Percentiles rank a stretch among this genome's conserved stretches.
These are phyloP conservation scores for Arrhopalites spinosus DNA, from an alignment of 2,888 invertebrate species.

Conservation along the genomic window DNA sequence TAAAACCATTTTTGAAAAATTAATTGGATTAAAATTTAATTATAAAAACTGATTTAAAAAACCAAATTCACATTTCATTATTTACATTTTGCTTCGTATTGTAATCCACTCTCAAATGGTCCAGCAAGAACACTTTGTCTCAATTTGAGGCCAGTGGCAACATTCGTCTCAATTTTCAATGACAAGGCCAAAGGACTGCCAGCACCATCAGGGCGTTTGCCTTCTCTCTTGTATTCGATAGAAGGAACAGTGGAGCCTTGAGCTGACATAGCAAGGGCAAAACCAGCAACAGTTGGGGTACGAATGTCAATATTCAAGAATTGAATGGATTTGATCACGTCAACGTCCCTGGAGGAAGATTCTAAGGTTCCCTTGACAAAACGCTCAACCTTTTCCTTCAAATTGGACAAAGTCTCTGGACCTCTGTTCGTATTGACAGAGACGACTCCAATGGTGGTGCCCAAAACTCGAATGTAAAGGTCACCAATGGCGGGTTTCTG, in stretches of 20 bases:
- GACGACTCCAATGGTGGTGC: slow-evolving; percentile 79
- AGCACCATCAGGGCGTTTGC: slow-evolving; percentile 70
- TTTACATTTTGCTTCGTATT: slow-evolving; percentile 66
- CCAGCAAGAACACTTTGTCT: slow-evolving; percentile 60
- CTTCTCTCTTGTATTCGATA: slow-evolving; percentile 58
- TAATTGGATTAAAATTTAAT: too few relatives aligned
- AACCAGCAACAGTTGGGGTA: slow-evolving; percentile 83
- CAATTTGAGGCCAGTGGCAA: slow-evolving; percentile 55
- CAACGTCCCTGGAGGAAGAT: slow-evolving; percentile 46
- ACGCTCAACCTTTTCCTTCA: background rate
- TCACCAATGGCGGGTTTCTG: slow-evolving; percentile 60
- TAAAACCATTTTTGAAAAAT: too few relatives aligned
- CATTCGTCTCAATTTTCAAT: slow-evolving; percentile 11
- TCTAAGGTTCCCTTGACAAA: slow-evolving; percentile 58
- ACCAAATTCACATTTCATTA: slow-evolving; percentile 71
- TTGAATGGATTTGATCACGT: slow-evolving; percentile 63
- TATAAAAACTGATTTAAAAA: too few relatives aligned
- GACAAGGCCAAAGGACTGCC: slow-evolving; percentile 74
- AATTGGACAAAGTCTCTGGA: background rate
- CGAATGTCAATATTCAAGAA: slow-evolving; percentile 79
- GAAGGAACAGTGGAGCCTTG: slow-evolving; percentile 77
- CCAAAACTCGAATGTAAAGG: slow-evolving; percentile 80
- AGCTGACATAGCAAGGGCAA: slow-evolving; percentile 75
- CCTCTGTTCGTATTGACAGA: slow-evolving; percentile 60
- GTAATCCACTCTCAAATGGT: slow-evolving; percentile 72